phyloP scores from a whole-genome alignment of 2,888 invertebrate genomes.

The Cataglyphis cursor region DNA sequence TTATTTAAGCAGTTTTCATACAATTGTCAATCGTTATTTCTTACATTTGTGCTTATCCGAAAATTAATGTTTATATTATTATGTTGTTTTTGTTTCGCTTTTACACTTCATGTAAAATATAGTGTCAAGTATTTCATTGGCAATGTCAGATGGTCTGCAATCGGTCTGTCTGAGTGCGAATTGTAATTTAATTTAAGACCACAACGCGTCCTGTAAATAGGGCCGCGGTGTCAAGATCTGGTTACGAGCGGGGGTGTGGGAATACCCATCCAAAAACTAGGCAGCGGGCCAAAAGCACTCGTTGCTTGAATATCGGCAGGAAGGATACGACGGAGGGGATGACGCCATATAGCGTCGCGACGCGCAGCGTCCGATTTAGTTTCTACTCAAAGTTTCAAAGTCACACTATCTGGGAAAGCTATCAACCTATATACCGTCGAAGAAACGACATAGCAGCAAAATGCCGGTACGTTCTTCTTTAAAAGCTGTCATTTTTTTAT shows the following conservation, averaged over 20 bases:
- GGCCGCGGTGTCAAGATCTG: conserved; percentile 77
- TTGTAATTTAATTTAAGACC: conserved; percentile 46
- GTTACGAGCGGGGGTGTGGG: conserved; percentile 82
- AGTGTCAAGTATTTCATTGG: background rate
- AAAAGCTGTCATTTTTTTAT: background rate
- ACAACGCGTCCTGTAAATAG: conserved; percentile 63
- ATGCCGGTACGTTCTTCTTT: conserved; percentile 83
- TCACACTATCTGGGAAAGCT: conserved; percentile 65
- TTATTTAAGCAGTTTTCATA: background rate
- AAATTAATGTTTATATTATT: background rate
- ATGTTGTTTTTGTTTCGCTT: conserved; percentile 2
- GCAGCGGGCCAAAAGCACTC: conserved; percentile 81
- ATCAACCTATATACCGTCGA: conserved; percentile 54
- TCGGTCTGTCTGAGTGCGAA: conserved; percentile 3
- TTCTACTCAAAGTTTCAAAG: conserved; percentile 80
- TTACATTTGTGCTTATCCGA: background rate
- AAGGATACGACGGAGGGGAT: conserved; percentile 83
- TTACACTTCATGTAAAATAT: background rate
- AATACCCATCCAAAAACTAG: conserved; percentile 78
- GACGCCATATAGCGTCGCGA: conserved; percentile 88
- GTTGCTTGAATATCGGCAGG: conserved; percentile 73
- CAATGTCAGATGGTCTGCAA: background rate
- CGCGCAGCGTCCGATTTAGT: conserved; percentile 85
- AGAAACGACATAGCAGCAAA: conserved; percentile 70
- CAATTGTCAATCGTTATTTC: background rate